These are phyloP conservation scores for Myopa testacea DNA, from an alignment of 2,888 invertebrate species.

Conservation along the genomic window DNA sequence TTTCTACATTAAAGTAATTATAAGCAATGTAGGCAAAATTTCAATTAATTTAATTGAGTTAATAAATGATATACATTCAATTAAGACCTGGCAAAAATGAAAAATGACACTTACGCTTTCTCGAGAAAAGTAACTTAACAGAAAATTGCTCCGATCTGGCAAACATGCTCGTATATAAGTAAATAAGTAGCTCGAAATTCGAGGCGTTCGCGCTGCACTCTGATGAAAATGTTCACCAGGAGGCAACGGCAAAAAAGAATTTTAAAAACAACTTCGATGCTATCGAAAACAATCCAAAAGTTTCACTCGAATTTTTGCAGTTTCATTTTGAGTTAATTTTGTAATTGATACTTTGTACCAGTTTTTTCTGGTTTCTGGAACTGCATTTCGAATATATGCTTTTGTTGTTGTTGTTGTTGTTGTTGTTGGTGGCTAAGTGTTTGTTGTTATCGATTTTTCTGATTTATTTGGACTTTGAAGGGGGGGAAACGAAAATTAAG, in stretches of 20 bases:
- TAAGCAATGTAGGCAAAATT: too few species aligned
- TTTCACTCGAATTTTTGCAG: neutral
- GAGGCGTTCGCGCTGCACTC: conserved; percentile 8
- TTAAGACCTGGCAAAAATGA: conserved; percentile 4
- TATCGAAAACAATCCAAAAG: neutral
- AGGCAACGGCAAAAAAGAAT: neutral
- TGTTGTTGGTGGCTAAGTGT: neutral
- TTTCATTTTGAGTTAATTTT: neutral
- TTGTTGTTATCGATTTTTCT: neutral
- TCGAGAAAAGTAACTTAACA: neutral
- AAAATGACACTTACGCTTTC: neutral
- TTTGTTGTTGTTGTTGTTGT: conserved; percentile 1
- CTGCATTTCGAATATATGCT: neutral
- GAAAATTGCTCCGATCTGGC: neutral
- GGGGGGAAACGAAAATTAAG: neutral
- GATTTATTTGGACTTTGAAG: conserved; percentile 28
- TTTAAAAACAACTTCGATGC: neutral
- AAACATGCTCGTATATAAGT: neutral
- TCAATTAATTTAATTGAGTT: neutral
- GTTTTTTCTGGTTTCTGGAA: conserved; percentile 15
- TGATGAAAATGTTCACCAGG: neutral
- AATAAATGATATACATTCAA: neutral
- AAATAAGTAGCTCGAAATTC: neutral
- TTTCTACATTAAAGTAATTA: too few species aligned
- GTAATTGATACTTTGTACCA: neutral